Base-by-base conservation (phyloP, 1,140 invertebrate genomes). In the Bombus waltoni region DNA sequence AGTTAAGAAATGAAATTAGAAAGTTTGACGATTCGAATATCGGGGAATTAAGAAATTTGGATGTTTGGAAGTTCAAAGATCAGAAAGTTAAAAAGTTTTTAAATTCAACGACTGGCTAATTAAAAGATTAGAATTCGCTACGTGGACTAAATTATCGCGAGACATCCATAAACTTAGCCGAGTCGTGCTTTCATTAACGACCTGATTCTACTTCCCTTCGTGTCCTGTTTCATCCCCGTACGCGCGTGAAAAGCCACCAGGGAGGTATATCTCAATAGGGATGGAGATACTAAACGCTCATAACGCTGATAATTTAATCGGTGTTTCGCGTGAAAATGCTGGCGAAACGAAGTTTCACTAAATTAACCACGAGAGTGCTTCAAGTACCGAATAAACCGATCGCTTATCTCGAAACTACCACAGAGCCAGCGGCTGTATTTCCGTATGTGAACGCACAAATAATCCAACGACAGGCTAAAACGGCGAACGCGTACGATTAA, bases 301-400 rank as follows among this genome's bases (percentile, higher is more conserved):
- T 22, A 68, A 28, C 25, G 38, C 4, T 71, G 68, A 28, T 71
- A 40, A 71, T 71, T 71, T 71, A 40, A 40, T 40, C 38, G 38
- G 3, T 1, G 38, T 28, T 70, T 25, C 22, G 2, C 38, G 38
- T 28, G 68, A 70, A 70, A 70, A 68, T 68, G 66, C 18, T 32
- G 18, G 15, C 18, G 38, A 11, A 71, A 71, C 38, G 0, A 71
- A 71, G 68, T 71, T 71, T 25, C 38, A 11, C 38, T 71, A 71
- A 40, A 71, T 71, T 71, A 35, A 71, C 10, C 38, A 40, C 38
- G 4, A 25, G 70, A 25, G 11, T n/a, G 40, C 40, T 15, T 72
- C 40, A 72, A 42, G 70, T 72, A 18, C 28, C 70, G 25, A 42
- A 72, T 72, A 42, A 72, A 72, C 70, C 38, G 47, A 72, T n/a